These are phyloP conservation scores for Fabriciana adippe DNA, from an alignment of 2,888 invertebrate species.

Conservation along the genomic window DNA sequence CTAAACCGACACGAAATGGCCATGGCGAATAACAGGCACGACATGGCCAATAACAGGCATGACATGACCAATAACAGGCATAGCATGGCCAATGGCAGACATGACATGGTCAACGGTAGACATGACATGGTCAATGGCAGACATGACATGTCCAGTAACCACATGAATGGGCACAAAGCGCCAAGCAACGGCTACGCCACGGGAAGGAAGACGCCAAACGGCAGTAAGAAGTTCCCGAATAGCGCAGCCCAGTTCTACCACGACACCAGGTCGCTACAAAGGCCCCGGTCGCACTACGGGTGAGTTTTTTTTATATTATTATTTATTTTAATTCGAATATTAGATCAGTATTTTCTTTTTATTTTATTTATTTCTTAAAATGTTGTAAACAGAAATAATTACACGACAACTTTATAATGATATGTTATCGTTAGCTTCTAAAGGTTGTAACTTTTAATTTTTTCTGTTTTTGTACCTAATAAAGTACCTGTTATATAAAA, in stretches of 20 bases:
- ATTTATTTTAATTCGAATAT: neutral
- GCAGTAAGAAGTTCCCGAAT: slow-evolving; percentile 51
- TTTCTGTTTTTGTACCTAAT: too few species aligned
- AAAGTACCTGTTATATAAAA: too few species aligned
- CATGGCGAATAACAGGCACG: slow-evolving; percentile 7
- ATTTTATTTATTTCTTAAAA: too few species aligned
- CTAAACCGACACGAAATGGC: slow-evolving; percentile 9
- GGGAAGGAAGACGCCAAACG: slow-evolving; percentile 44
- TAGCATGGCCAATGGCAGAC: slow-evolving; percentile 14
- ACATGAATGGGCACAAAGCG: slow-evolving; percentile 37
- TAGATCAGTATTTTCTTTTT: too few species aligned
- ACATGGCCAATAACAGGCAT: neutral
- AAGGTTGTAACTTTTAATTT: too few species aligned
- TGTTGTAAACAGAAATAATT: too few species aligned
- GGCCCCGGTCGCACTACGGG: slow-evolving; percentile 75
- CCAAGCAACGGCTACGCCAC: slow-evolving; percentile 33
- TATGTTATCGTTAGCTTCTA: too few species aligned
- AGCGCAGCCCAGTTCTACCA: slow-evolving; percentile 75
- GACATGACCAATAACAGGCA: slow-evolving; percentile 5
- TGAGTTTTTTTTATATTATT: slow-evolving; percentile 45
- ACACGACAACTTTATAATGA: too few species aligned
- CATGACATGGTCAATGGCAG: slow-evolving; percentile 10
- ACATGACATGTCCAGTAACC: slow-evolving; percentile 14
- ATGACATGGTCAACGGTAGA: neutral
- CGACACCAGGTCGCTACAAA: slow-evolving; percentile 84